A percentile compares a stretch with the other conserved stretches of the same genome.
Evolutionary conservation across 2,888 invertebrate genomes (phyloP).

Genomic region (Philereme transversata): DNA sequence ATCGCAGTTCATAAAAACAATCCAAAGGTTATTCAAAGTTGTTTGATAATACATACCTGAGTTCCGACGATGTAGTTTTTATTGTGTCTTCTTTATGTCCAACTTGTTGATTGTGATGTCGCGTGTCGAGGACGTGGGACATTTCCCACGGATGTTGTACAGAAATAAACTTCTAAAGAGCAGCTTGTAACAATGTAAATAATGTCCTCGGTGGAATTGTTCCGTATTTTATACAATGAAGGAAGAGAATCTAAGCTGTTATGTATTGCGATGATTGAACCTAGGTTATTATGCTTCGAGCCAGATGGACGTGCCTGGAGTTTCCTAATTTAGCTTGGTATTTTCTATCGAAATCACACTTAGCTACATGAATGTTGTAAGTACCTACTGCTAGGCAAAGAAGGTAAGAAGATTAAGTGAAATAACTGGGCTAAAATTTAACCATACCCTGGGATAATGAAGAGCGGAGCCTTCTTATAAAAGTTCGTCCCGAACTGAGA

Average conservation of each 20-base stretch:
- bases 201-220: conserved; percentile 36
- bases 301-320: too few species aligned
- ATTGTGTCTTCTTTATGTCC: conserved; percentile 38
- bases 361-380: too few species aligned
- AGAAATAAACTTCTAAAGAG: conserved; percentile 34
- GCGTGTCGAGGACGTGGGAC: conserved; percentile 63
- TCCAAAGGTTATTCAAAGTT: conserved; percentile 11
- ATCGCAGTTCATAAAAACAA: conserved; percentile 7
- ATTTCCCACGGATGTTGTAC: conserved; percentile 63
- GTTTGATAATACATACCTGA: conserved; percentile 6
- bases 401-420: too few species aligned
- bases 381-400: too few species aligned
- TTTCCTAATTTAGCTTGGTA: too few species aligned
- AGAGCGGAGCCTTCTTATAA: too few species aligned
- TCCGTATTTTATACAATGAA: conserved; percentile 22
- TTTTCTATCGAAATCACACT: too few species aligned
- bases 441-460: too few species aligned
- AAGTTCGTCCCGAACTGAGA: too few species aligned
- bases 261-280: not conserved
- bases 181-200: conserved; percentile 49
- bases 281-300: too few species aligned
- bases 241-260: conserved; percentile 11
- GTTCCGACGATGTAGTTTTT: conserved; percentile 27
- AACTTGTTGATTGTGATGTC: conserved; percentile 44
- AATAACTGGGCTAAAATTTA: too few species aligned